Evolutionary conservation across 2,113 vertebrate genomes (phyloP).

Genomic region (Microtus oregoni): DNA sequence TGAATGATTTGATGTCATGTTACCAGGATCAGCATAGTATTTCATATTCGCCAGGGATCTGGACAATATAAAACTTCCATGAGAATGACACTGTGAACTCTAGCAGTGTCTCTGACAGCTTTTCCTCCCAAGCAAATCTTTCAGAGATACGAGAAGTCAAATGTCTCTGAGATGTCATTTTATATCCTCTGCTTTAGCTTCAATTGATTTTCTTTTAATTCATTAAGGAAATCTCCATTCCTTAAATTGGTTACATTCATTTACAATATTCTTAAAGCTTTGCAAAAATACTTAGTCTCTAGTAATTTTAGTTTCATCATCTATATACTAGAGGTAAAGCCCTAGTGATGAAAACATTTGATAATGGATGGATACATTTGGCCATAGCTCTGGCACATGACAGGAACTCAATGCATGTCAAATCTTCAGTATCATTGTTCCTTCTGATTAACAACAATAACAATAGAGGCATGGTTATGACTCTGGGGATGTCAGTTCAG

Average conservation of each 20-base stretch:
- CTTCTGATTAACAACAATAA: conserved; percentile 47
- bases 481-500: background rate
- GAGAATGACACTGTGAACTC: conserved; percentile 20
- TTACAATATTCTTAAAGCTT: conserved; percentile 5
- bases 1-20: background rate
- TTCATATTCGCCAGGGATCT: background rate
- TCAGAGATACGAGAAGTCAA: conserved; percentile 1
- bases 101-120: background rate
- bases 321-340: background rate
- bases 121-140: background rate
- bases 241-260: background rate
- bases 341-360: background rate
- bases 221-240: background rate
- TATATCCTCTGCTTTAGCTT: background rate
- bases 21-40: conserved; percentile 1
- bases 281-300: conserved; percentile 14
- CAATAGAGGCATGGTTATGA: conserved; percentile 5
- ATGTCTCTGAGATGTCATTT: background rate
- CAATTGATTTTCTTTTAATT: background rate
- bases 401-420: background rate
- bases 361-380: conserved; percentile 4
- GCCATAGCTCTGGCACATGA: background rate
- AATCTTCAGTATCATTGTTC: conserved; percentile 19
- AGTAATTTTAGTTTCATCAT: conserved; percentile 32
- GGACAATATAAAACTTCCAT: background rate